Evolutionary conservation across 2,797 vertebrate species (phyloP).

Genomic region (Dallia pectoralis): DNA sequence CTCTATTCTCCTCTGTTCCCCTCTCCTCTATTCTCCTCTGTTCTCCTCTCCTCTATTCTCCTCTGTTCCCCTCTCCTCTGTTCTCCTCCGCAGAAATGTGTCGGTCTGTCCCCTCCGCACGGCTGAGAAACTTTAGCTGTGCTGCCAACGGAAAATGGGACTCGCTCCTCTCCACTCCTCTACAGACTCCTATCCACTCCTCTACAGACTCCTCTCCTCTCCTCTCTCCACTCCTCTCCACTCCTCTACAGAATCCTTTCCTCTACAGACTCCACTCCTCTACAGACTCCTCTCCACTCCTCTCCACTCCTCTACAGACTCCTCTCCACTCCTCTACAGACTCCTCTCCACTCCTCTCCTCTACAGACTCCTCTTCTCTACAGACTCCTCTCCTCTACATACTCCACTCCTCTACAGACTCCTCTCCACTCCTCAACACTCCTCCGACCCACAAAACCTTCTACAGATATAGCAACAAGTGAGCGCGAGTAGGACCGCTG

Average conservation of each 20-base stretch:
- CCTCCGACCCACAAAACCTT: slow-evolving; percentile 51
- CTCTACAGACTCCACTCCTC: no score
- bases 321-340: no score
- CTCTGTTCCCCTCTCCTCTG: no score
- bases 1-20: slow-evolving; percentile 9
- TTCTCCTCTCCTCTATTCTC: slow-evolving; percentile 42
- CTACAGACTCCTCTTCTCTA: no score
- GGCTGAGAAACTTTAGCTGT: slow-evolving; percentile 53
- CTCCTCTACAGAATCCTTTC: slow-evolving; percentile 59
- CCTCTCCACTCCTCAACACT: slow-evolving; percentile 55
- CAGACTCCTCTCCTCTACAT: slow-evolving; percentile 48
- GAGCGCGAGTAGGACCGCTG: slow-evolving; percentile 53
- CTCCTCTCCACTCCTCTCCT: slow-evolving; percentile 40
- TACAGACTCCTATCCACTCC: no score
- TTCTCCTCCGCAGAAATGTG: not conserved
- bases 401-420: slow-evolving; percentile 59
- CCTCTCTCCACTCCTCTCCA: no score
- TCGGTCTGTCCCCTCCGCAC: not conserved
- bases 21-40: slow-evolving; percentile 13
- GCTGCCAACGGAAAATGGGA: slow-evolving; percentile 66
- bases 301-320: slow-evolving; percentile 61
- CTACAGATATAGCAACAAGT: slow-evolving; percentile 50
- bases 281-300: no score
- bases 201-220: slow-evolving; percentile 58
- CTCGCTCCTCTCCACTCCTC: slow-evolving; percentile 41